Base-by-base conservation (phyloP, 2,113 vertebrate species). In the Carollia perspicillata region DNA sequence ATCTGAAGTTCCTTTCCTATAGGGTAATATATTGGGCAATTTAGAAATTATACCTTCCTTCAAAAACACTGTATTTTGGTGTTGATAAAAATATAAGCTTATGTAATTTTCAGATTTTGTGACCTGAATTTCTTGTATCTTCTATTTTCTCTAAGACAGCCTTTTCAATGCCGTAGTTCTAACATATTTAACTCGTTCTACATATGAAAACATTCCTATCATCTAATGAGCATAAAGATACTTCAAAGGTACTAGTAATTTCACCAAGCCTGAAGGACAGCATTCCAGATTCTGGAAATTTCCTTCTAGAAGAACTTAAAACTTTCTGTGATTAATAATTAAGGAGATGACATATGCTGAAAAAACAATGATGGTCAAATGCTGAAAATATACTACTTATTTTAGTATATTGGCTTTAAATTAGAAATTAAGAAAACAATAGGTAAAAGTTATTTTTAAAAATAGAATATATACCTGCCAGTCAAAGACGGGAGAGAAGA, bases 261-360 rank as follows among this genome's bases (percentile, higher is more conserved):
- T n/a, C 37, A 93, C 47, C 33, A 44, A 47, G 63, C 83, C 74
- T 90, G 92, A 78, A 93, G 5, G 33, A 89, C 68, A 84, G 55
- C 66, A 83, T 97, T 94, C 91, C 91, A 83, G 75, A 37, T 20
- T 37, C 53, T 75, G 66, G 53, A 72, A 58, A 81, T 84, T 85
- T 68, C 66, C 60, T 78, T 81, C 60, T 20, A n/a, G 79, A 77
- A 40, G 53, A 51, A 47, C 51, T 55, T 71, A 26, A 81, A 75
- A 60, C 26, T 78, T 44, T 63, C 55, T 49, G 51, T 8, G 40
- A 65, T 30, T 49, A 65, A 90, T 35, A 77, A 72, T 40, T 26
- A 86, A 68, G 33, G 72, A 75, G 35, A 60, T 68, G 28, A 84
- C 30, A 47, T 10, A 11, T 28, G 6, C 20, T 74, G 8, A 90